Evolutionary conservation across 2,113 vertebrate genomes (phyloP), one percentile per base, ranked within the genome.

Genomic region (Seriola aureovittata): DNA sequence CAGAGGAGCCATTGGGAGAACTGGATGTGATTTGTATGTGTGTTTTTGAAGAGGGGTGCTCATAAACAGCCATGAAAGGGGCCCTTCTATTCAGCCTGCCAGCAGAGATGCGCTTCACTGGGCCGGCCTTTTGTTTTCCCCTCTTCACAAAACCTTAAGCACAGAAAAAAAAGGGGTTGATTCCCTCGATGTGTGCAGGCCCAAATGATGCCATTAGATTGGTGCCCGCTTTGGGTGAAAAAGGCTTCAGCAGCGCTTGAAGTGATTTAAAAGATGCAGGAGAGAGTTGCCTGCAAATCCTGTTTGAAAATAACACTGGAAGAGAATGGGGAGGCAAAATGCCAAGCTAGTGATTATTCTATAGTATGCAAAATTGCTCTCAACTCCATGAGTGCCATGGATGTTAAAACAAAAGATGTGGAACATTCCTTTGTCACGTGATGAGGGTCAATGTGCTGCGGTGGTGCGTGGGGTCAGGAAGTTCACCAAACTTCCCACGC

Each of bases 51-150:
- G 92, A 93, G 90, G 87, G 87, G 90, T 91, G 91, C 91, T 93
- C 87, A 94, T 94, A 95, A 94, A 93, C 93, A 94, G 88, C 86
- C 93, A 92, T 94, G 93, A 94, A 93, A 93, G 90, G 90, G 93
- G 94, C 90, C 93, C 90, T 89, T 94, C 92, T 92, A 89, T 94
- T 95, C 92, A 93, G 79, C 82, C 77, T 14, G 73, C 89, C 66
- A 81, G 88, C 86, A 78, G 78, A 93, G 93, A 92, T 93, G 94
- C 90, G 91, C 92, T 93, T 93, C 91, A 90, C 82, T 91, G 91
- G 82, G 78, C 88, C 80, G 34, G 85, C 52, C 93, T 87, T 94
- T 95, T 94, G 93, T 94, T 92, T 92, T 82, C 84, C 81, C 59
- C 80, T 40, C 78, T 80, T 88, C 88, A 90, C 91, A 89, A 92